A percentile compares a stretch with the other conserved stretches of the same genome.
Conservation (phyloP, 1,140 invertebrate genomes). For the Lordiphosa collinella region DNA sequence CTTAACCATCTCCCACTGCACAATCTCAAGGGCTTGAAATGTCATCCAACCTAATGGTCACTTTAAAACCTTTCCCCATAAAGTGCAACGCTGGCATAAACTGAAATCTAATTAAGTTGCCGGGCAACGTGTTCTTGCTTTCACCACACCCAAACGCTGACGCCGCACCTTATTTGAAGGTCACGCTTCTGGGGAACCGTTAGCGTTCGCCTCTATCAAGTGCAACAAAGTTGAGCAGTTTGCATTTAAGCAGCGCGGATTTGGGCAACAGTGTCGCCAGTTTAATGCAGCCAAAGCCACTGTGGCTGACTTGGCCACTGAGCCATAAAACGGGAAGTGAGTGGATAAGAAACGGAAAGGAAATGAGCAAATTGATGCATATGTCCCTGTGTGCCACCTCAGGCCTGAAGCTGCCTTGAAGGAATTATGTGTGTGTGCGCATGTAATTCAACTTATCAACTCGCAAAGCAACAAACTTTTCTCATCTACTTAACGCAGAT, state of each 20-base stretch:
- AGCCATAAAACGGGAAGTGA: conserved; percentile 40
- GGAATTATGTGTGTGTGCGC: conserved; percentile 44
- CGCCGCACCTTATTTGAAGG: conserved; percentile 47
- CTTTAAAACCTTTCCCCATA: conserved; percentile 29
- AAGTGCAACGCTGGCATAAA: conserved; percentile 45
- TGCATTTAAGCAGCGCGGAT: conserved; percentile 65
- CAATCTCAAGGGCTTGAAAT: conserved; percentile 30
- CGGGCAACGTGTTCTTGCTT: conserved; percentile 26
- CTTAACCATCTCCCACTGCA: background rate
- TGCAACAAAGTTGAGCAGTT: conserved; percentile 65
- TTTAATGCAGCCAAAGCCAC: conserved; percentile 38
- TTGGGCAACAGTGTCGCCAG: conserved; percentile 68
- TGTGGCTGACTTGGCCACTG: conserved; percentile 25
- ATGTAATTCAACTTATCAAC: conserved; percentile 75
- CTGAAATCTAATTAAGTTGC: conserved; percentile 58
- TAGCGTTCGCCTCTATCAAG: conserved; percentile 21
- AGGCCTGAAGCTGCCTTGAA: conserved; percentile 28
- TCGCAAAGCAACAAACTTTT: conserved; percentile 68
- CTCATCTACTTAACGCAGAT: conserved; percentile 76
- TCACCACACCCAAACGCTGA: background rate
- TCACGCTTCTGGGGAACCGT: conserved; percentile 23
- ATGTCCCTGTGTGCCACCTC: conserved; percentile 8
- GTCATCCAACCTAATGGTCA: conserved; percentile 38
- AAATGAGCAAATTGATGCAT: conserved; percentile 64
- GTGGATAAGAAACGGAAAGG: conserved; percentile 6